Percentiles rank a stretch among this genome's conserved stretches.
These are phyloP conservation scores for Umimayanthus chanpuru DNA, from an alignment of 92 coral and sea anemone genomes.

Conservation along the genomic window DNA sequence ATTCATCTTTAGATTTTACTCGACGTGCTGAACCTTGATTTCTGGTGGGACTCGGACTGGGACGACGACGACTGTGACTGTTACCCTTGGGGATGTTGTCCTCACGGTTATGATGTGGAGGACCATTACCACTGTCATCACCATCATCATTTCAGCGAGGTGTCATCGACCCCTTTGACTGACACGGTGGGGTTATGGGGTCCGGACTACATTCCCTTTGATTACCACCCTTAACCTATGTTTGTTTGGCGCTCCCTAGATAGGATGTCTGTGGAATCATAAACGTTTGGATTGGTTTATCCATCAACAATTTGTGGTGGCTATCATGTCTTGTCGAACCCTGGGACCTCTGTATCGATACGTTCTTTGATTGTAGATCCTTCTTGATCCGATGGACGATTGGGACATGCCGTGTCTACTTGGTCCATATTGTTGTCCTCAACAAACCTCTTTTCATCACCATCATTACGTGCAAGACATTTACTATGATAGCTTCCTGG, in stretches of 20 bases:
- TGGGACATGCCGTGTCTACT: neutral
- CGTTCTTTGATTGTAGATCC: neutral
- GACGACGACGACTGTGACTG: neutral
- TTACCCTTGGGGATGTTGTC: constrained; percentile 8
- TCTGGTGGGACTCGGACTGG: constrained; percentile 19
- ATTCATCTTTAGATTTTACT: no score
- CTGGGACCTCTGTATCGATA: neutral
- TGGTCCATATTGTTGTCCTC: neutral
- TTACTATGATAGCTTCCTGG: no score
- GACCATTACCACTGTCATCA: neutral
- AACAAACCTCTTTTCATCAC: no score
- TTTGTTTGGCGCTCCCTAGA: no score
- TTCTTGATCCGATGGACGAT: neutral
- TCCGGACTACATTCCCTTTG: no score
- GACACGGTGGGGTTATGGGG: no score
- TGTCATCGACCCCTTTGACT: no score
- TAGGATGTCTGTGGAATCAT: no score
- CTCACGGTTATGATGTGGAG: constrained; percentile 13
- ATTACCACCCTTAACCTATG: no score
- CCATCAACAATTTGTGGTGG: neutral
- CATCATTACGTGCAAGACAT: no score
- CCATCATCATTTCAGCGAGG: no score
- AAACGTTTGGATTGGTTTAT: no score
- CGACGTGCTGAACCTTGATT: neutral
- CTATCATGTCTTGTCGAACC: neutral